Evolutionary conservation across 2,888 invertebrate genomes (phyloP).

Genomic region (Stenotaenia linearis): DNA sequence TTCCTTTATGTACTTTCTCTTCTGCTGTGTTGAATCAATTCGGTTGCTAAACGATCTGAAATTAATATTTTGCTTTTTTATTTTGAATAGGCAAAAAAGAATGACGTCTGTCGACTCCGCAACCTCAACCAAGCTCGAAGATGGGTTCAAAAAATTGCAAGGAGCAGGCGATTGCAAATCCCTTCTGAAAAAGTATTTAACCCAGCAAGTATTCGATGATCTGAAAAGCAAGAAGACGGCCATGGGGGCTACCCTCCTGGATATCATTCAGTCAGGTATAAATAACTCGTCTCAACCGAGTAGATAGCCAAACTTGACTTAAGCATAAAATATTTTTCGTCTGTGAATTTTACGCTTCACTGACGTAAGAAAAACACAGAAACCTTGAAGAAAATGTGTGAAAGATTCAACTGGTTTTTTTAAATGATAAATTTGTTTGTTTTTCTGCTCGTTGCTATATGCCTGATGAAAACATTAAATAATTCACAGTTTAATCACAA

Average conservation of each 20-base stretch:
- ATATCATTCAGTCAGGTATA: slow-evolving; percentile 88
- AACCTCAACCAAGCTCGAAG: slow-evolving; percentile 83
- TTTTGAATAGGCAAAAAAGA: slow-evolving; percentile 28
- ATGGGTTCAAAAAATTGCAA: slow-evolving; percentile 79
- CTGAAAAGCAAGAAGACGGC: slow-evolving; percentile 89
- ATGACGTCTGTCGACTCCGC: slow-evolving; percentile 79
- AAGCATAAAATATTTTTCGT: too few relatives aligned
- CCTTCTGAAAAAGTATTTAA: slow-evolving; percentile 90
- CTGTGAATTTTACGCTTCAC: too few relatives aligned
- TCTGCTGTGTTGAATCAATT: neutral
- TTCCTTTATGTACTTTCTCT: neutral
- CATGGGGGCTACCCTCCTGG: slow-evolving; percentile 86
- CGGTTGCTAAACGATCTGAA: too few relatives aligned
- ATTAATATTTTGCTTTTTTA: neutral
- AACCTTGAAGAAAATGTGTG: too few relatives aligned
- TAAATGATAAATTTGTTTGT: too few relatives aligned
- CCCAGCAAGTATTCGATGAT: slow-evolving; percentile 82
- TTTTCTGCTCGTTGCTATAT: too few relatives aligned
- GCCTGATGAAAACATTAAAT: too few relatives aligned
- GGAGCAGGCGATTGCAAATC: slow-evolving; percentile 83
- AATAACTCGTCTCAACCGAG: neutral
- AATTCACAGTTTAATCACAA: neutral
- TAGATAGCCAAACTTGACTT: neutral
- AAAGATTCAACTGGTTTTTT: too few relatives aligned
- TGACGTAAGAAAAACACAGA: too few relatives aligned